These are phyloP conservation scores for Morone saxatilis DNA, from an alignment of 2,113 vertebrate genomes.

Conservation along the genomic window DNA sequence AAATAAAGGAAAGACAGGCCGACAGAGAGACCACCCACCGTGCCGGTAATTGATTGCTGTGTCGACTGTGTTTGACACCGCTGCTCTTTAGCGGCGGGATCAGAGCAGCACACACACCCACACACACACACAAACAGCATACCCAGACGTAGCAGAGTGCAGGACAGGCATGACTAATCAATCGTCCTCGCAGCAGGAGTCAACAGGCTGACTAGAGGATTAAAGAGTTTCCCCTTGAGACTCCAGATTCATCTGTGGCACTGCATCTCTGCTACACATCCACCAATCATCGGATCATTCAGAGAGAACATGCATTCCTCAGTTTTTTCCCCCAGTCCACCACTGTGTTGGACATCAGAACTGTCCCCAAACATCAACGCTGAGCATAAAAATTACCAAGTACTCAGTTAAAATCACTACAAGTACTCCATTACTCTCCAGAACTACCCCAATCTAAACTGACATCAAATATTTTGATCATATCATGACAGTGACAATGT, in stretches of 20 bases:
- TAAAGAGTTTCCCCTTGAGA: slow-evolving; percentile 54
- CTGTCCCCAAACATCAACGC: neutral
- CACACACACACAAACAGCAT: slow-evolving; percentile 11
- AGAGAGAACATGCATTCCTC: neutral
- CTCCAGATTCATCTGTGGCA: slow-evolving; percentile 19
- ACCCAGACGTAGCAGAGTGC: slow-evolving; percentile 49
- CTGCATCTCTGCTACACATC: slow-evolving; percentile 17
- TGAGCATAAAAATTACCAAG: neutral
- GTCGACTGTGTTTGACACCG: slow-evolving; percentile 61
- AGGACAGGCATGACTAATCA: slow-evolving; percentile 74
- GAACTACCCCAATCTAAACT: no score
- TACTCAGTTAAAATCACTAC: neutral
- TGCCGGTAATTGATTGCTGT: slow-evolving; percentile 56
- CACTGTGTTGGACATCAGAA: neutral
- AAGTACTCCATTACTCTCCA: no score
- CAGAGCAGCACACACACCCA: slow-evolving; percentile 16
- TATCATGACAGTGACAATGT: no score
- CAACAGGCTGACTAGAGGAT: slow-evolving; percentile 65
- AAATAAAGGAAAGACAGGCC: slow-evolving; percentile 28
- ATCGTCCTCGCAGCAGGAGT: slow-evolving; percentile 60
- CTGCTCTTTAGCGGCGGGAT: slow-evolving; percentile 54
- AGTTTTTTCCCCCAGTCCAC: fast-evolving
- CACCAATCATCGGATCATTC: neutral
- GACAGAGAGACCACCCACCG: slow-evolving; percentile 49
- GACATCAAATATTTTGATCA: no score